Evolutionary conservation across 1,140 invertebrate species (phyloP), one percentile per base, ranked within the genome.

Genomic region (Gryllus bimaculatus): DNA sequence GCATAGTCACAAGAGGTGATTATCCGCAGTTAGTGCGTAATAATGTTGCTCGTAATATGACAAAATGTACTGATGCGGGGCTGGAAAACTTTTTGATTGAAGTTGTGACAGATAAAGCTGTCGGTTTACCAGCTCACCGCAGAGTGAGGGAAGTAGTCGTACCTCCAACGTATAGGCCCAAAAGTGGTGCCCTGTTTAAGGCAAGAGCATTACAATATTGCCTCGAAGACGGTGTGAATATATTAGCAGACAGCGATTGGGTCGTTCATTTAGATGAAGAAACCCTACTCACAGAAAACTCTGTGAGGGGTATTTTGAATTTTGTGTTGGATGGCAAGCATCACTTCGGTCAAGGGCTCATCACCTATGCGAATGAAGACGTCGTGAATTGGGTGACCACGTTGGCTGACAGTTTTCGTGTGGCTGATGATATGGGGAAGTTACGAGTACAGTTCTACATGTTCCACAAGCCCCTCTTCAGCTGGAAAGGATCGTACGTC

Each of bases 211-310:
- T 99, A 0, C 98, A 99, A 84, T 99, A 98, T 85, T 98, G 96
- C 84, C 88, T 99, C 15, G 97, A 99, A 88, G 94, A 95, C 83
- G 92, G 92, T 82, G 92, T 96, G 1, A 98, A 97, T 86, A 90
- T 95, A 81, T 85, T 98, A 15, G 91, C 90, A 21, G 96, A 98
- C 83, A 92, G 90, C 81, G 97, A 99, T 85, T 99, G 96, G 96
- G 95, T 99, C 83, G 96, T 99, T 4, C 98, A 99, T 88, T 88
- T 99, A 20, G 98, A 99, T 85, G 98, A 99, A 87, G 98, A 99
- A 86, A 99, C 98, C 0, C 85, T 99, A 48, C 87, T 99, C 1
- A 99, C 97, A 7, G 95, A 96, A 83, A 96, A 98, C 85, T 93
- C 95, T 26, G 90, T 95, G 77, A 88, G 91, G 66, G 98, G 98